Conservation (phyloP, 2,888 invertebrate genomes). For the Drosophila parthenogenetica region DNA sequence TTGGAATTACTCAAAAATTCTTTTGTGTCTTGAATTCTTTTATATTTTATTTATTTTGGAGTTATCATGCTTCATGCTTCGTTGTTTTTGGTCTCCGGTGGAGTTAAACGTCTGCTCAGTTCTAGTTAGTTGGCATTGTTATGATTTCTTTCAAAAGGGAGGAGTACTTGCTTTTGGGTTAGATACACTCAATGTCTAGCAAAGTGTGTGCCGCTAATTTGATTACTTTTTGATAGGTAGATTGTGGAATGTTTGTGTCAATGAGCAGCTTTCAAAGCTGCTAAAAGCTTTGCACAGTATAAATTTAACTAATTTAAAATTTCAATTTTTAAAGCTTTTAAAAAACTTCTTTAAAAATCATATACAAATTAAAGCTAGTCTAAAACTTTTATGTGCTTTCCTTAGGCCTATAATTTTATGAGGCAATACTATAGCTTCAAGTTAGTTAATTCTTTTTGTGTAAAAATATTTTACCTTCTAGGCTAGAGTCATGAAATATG, state of each 20-base stretch:
- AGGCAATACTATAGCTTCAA: too few relatives aligned
- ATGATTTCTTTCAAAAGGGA: conserved; percentile 2
- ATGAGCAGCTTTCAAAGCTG: conserved; percentile 4
- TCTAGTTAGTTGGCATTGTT: conserved; percentile 54
- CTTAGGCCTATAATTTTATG: too few relatives aligned
- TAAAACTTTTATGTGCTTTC: too few relatives aligned
- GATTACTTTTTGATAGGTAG: conserved; percentile 14
- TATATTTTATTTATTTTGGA: conserved; percentile 10
- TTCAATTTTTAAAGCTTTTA: not conserved
- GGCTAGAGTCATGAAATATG: too few relatives aligned
- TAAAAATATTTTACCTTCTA: too few relatives aligned
- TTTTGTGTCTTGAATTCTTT: conserved; percentile 19
- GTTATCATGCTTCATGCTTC: conserved; percentile 51
- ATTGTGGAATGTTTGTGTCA: not conserved
- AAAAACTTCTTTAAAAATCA: not conserved
- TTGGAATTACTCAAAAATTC: conserved; percentile 60
- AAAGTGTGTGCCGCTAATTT: conserved; percentile 18
- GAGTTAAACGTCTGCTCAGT: conserved; percentile 24
- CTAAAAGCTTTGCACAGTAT: not conserved
- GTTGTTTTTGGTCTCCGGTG: conserved; percentile 27
- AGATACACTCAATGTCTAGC: conserved; percentile 14
- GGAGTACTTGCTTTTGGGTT: conserved; percentile 33
- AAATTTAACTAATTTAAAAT: too few relatives aligned
- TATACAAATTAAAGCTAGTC: too few relatives aligned
- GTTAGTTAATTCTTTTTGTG: too few relatives aligned